Base-by-base conservation (phyloP, 2,888 invertebrate species). In the Acrobasis consociella region DNA sequence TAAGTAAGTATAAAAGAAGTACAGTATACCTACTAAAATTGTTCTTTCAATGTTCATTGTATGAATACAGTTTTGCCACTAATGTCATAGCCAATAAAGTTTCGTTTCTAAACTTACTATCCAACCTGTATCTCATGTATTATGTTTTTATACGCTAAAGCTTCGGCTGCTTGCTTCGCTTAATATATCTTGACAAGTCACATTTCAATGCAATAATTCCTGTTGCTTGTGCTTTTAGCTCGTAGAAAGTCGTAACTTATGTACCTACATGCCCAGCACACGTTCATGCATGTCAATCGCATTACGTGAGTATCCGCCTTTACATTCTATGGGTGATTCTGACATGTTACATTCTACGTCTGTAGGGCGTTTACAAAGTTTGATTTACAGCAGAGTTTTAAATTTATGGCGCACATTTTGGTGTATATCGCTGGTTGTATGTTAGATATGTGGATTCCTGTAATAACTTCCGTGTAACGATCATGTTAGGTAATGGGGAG, bases 371-470 rank as follows among this genome's bases (percentile, higher is more conserved):
- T 64, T 67, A 75, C 75, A 67, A 75, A 74, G 67, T 75, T 76
- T 76, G 78, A 78, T 75, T 80, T 80, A 75, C 73, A 71, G 68
- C 67, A 64, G 62, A 65, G 72, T 67, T 70, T 71, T 70, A 64
- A 67, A 66, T 66, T 69, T 66, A 66, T 62, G 62, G 46, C 65
- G 62, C 55, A 46, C 60, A 66, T 65, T 67, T 64, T 64, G 58
- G 64, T 65, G 46, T 63, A 58, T 60, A 62, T 61, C 60, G 56
- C 53, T 16, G 56, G 60, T 62, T 58, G 46, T 53, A 38, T 16
- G 16, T 17, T 51, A 38, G 59, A 60, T 60, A 42, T 17, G 42
- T 37, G 60, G 17, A 60, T 60, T 60, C 51, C 51, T 39, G 50
- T 50, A 59, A 60, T 56, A 51, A 60, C 51, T 51, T 42, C 50